Percentiles rank a stretch among this genome's conserved stretches.
These are phyloP conservation scores for Agelas oroides DNA, from an alignment of 37 sponge, comb jelly and placozoan genomes.

Conservation along the genomic window DNA sequence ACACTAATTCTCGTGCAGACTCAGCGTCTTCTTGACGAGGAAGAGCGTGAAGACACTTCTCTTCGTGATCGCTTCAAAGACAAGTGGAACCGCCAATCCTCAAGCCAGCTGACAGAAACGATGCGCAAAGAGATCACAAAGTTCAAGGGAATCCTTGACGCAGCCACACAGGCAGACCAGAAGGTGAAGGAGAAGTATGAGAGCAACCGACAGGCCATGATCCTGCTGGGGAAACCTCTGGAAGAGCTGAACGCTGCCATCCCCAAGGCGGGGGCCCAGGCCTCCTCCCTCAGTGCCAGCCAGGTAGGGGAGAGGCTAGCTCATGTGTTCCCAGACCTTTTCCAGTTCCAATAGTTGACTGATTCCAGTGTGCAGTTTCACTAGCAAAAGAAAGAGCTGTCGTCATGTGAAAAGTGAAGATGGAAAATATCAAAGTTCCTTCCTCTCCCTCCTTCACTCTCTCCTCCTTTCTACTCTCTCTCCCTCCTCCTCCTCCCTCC, in stretches of 20 bases:
- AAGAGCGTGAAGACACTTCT: constrained; percentile 87
- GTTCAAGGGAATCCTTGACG: constrained; percentile 64
- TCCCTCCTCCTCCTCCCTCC: no score
- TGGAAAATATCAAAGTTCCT: no score
- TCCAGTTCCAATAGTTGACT: background rate
- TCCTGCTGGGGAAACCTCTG: constrained; percentile 65
- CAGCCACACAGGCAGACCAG: constrained; percentile 78
- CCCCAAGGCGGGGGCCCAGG: constrained; percentile 65
- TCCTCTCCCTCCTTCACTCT: no score
- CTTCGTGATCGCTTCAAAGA: constrained; percentile 79
- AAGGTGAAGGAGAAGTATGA: constrained; percentile 89
- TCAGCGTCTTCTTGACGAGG: constrained; percentile 80
- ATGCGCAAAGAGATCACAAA: constrained; percentile 75
- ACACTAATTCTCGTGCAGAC: constrained; percentile 58
- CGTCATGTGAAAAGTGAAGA: background rate
- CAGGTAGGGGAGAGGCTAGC: constrained; percentile 29
- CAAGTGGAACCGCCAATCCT: constrained; percentile 87
- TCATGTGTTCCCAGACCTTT: no score
- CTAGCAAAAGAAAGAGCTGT: background rate
- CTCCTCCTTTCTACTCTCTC: no score
- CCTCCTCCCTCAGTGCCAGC: constrained; percentile 42
- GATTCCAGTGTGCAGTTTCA: background rate
- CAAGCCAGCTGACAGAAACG: constrained; percentile 72
- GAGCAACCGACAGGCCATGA: constrained; percentile 64
- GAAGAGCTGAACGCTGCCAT: constrained; percentile 46